Base-by-base conservation (phyloP, 2,113 vertebrate species). In the Lathamus discolor region DNA sequence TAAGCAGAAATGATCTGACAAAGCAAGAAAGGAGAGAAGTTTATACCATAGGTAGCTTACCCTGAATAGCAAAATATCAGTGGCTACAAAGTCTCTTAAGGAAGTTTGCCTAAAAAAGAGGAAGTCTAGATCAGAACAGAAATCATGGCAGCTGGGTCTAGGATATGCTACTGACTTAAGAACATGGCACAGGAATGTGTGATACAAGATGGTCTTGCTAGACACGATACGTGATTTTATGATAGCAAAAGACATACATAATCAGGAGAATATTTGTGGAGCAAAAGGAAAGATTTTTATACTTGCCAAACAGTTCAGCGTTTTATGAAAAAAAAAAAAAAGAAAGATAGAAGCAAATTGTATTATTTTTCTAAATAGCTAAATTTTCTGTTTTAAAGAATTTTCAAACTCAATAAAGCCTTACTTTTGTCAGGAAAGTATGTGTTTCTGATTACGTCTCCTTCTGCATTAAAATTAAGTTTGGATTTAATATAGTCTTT, bases 291-390 rank as follows among this genome's bases (percentile, higher is more conserved):
- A 43, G 6, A 55, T 14, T 48, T 57, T 11, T 59, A 49, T 43
- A 68, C 1, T 3, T 19, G 14, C 4, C 4, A 91, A 72, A 41
- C 5, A 52, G 6, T 18, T 62, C 9, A 16, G 15, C 1, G 1
- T 9, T 4, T 64, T 85, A 51, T 4, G 7, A 17, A 13, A 33
- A 13, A 33, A 46, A 29, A 48, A 28, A 44, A n/a, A 28, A 69
- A 63, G 13, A n/a, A 48, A 80, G 4, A 19, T 31, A 76, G 33
- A 93, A 55, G 9, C 8, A 52, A 74, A 22, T 1, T 8, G 10
- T 43, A 75, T 8, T 61, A 15, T 35, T 69, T 81, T 66, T 66
- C 7, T 13, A 59, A 55, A 61, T 7, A 73, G 10, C 1, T 0
- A 52, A 27, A 25, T 83, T 67, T 41, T 67, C 17, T 41, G 14